Evolutionary conservation across 2,888 invertebrate genomes (phyloP).

Genomic region (Trichopria drosophilae): DNA sequence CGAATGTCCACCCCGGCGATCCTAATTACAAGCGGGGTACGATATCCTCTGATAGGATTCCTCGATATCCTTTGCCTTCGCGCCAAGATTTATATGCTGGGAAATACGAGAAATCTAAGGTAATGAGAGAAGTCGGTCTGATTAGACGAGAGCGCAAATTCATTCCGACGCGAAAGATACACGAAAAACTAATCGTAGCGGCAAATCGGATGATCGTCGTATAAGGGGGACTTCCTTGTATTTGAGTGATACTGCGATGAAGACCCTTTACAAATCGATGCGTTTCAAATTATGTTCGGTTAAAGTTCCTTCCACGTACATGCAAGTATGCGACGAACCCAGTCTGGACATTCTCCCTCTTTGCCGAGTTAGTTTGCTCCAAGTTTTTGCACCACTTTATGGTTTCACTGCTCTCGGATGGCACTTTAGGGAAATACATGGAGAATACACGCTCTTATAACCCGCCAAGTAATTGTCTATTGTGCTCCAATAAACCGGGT

Average conservation of each 20-base stretch:
- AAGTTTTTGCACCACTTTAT: slow-evolving; percentile 44
- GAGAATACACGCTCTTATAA: slow-evolving; percentile 27
- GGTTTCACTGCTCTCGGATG: slow-evolving; percentile 55
- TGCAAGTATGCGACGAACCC: too few relatives aligned
- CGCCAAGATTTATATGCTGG: slow-evolving; percentile 23
- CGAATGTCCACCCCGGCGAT: slow-evolving; percentile 50
- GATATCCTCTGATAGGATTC: slow-evolving; percentile 42
- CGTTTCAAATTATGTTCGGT: too few relatives aligned
- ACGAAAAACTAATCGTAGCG: too few relatives aligned
- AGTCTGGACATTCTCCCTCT: too few relatives aligned
- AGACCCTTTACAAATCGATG: too few relatives aligned
- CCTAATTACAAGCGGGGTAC: slow-evolving; percentile 50
- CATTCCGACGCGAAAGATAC: too few relatives aligned
- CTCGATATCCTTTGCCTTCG: slow-evolving; percentile 32
- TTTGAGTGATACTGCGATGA: too few relatives aligned
- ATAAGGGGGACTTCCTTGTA: too few relatives aligned
- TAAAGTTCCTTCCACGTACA: too few relatives aligned
- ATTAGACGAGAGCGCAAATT: neutral
- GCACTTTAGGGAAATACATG: slow-evolving; percentile 57
- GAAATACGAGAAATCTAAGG: slow-evolving; percentile 48
- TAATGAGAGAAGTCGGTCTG: slow-evolving; percentile 43
- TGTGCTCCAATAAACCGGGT: slow-evolving; percentile 49
- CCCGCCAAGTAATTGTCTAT: slow-evolving; percentile 46
- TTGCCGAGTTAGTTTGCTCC: neutral
- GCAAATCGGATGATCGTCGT: too few relatives aligned